Evolutionary conservation across 2,888 invertebrate genomes (phyloP).

Genomic region (Dolichopus griseipennis): DNA sequence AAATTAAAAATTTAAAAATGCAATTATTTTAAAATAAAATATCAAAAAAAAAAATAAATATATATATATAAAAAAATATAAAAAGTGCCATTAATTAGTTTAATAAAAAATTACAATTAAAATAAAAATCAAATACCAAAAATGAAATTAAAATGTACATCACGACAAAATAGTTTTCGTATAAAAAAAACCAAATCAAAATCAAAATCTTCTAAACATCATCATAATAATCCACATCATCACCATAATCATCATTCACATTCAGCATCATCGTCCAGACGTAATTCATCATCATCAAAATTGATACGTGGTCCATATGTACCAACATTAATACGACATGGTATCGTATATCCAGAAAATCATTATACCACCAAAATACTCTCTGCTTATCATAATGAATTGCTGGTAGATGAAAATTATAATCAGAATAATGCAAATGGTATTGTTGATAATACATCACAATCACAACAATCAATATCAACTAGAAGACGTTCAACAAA

Average conservation of each 20-base stretch:
- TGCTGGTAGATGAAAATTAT: neutral
- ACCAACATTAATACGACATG: slow-evolving; percentile 23
- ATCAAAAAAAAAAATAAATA: neutral
- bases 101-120: neutral
- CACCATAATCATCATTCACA: slow-evolving; percentile 14
- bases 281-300: slow-evolving; percentile 11
- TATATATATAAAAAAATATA: too few species aligned
- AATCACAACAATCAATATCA: neutral
- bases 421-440: neutral
- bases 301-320: slow-evolving; percentile 14
- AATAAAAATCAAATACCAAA: neutral
- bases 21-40: too few species aligned
- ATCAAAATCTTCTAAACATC: slow-evolving; percentile 18
- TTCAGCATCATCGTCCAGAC: slow-evolving; percentile 23
- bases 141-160: slow-evolving; percentile 4
- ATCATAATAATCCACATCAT: slow-evolving; percentile 10
- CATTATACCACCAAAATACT: neutral
- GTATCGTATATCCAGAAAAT: slow-evolving; percentile 12
- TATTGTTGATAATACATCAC: too few species aligned
- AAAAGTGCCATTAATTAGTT: neutral
- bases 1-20: neutral
- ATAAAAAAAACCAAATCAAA: slow-evolving; percentile 32
- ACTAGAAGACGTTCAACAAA: neutral
- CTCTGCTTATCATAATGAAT: neutral
- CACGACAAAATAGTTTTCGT: neutral